phyloP scores from a whole-genome alignment of 2,888 invertebrate species.

The Calameuta pallipes region DNA sequence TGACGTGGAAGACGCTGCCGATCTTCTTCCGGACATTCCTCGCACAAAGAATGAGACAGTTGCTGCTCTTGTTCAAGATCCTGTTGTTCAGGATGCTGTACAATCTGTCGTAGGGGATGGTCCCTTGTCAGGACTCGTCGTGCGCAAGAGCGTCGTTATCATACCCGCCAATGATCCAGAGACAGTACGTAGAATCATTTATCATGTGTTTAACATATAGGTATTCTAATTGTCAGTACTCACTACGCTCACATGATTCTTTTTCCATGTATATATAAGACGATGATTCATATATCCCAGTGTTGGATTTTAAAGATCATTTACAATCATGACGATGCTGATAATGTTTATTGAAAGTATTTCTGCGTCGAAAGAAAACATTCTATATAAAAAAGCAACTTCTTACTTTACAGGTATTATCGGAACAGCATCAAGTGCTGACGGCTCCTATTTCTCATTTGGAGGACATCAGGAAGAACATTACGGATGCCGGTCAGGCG shows the following conservation, averaged over 20 bases:
- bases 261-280: constrained; percentile 1
- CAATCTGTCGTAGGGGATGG: constrained; percentile 38
- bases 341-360: too few relatives aligned
- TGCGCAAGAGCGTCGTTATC: constrained; percentile 39
- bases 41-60: constrained; percentile 39
- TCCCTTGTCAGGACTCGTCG: constrained; percentile 43
- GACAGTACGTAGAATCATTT: constrained; percentile 26
- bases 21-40: constrained; percentile 36
- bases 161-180: constrained; percentile 37
- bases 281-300: too few relatives aligned
- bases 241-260: neutral
- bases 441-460: constrained; percentile 38
- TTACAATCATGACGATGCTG: too few relatives aligned
- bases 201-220: too few relatives aligned
- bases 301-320: too few relatives aligned
- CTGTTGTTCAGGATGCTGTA: constrained; percentile 42
- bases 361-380: too few relatives aligned
- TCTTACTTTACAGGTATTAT: constrained; percentile 34
- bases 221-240: too few relatives aligned
- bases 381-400: too few relatives aligned
- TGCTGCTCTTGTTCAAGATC: constrained; percentile 43
- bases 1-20: constrained; percentile 28
- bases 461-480: constrained; percentile 40
- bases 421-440: constrained; percentile 41
- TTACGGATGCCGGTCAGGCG: constrained; percentile 30